Percentiles rank a stretch among this genome's conserved stretches.
phyloP scores from a whole-genome alignment of 2,888 invertebrate species.

The Calliopum simillimum region DNA sequence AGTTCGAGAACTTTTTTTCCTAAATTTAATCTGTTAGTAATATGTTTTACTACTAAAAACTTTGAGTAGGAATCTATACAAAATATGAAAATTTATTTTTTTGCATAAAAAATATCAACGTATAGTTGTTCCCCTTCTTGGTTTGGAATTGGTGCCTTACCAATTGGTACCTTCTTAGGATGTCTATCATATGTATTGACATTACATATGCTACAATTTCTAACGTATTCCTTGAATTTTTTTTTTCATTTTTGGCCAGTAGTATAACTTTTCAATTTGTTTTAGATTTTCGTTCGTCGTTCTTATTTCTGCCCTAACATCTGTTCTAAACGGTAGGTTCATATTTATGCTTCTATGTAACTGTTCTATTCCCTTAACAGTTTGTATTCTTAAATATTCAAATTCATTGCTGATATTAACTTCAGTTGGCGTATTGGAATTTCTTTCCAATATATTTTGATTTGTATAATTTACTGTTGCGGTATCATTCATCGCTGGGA shows the following conservation, averaged over 20 bases:
- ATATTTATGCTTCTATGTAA: background rate
- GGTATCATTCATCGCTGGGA: background rate
- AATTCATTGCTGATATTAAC: no score
- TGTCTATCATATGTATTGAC: conserved; percentile 39
- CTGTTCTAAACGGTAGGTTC: background rate
- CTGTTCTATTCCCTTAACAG: no score
- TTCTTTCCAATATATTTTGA: no score
- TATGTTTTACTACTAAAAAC: conserved; percentile 37
- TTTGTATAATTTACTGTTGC: no score
- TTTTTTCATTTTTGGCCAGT: no score
- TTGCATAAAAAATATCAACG: conserved; percentile 39
- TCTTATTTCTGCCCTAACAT: background rate
- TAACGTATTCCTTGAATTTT: conserved; percentile 12
- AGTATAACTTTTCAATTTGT: no score
- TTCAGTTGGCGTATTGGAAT: no score
- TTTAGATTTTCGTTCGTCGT: no score
- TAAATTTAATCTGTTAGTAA: conserved; percentile 37
- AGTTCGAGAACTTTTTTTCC: conserved; percentile 31
- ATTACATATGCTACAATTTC: conserved; percentile 37
- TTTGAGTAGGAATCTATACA: conserved; percentile 40
- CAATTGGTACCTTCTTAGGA: conserved; percentile 38
- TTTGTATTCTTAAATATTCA: no score
- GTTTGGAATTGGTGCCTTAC: conserved; percentile 41
- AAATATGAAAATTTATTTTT: conserved; percentile 36
- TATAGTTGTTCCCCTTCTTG: conserved; percentile 38